phyloP scores from a whole-genome alignment of 1,140 invertebrate genomes.

The Drosophila nannoptera region DNA sequence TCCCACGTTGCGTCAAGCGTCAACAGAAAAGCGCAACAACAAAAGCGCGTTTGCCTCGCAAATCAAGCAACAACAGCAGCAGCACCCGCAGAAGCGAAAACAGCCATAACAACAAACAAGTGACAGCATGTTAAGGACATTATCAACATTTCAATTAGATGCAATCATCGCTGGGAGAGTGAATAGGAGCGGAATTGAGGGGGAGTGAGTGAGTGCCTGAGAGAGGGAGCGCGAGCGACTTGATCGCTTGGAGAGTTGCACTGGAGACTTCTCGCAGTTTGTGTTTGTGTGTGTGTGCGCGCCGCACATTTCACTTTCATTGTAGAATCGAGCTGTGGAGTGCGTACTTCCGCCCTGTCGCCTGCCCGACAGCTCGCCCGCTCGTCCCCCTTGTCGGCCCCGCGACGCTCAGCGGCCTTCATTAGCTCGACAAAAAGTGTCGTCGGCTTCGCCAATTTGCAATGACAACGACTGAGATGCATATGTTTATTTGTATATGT shows the following conservation, averaged over 20 bases:
- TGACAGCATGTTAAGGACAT: slow-evolving; percentile 67
- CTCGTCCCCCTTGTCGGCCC: background rate
- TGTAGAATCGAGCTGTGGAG: slow-evolving; percentile 59
- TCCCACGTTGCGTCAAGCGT: slow-evolving; percentile 25
- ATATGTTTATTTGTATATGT: slow-evolving; percentile 6
- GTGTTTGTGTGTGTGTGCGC: slow-evolving; percentile 15
- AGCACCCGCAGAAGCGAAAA: slow-evolving; percentile 15
- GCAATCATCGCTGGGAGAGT: slow-evolving; percentile 46
- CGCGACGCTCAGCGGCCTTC: slow-evolving; percentile 46
- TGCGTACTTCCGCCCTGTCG: slow-evolving; percentile 70
- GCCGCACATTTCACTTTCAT: slow-evolving; percentile 65
- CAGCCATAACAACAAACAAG: slow-evolving; percentile 42
- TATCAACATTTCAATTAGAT: slow-evolving; percentile 75
- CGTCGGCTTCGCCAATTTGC: slow-evolving; percentile 67
- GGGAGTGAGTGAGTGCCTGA: background rate
- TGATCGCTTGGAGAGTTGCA: slow-evolving; percentile 36
- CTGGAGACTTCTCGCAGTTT: slow-evolving; percentile 38
- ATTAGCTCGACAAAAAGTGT: slow-evolving; percentile 63
- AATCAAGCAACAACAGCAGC: slow-evolving; percentile 2
- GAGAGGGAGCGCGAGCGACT: slow-evolving; percentile 18
- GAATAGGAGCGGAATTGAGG: background rate
- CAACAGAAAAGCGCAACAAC: slow-evolving; percentile 49
- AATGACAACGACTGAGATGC: slow-evolving; percentile 48
- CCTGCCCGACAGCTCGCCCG: slow-evolving; percentile 8
- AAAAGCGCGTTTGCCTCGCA: slow-evolving; percentile 31